Base-by-base conservation (phyloP, 2,888 invertebrate species). In the Rhodophaea formosa region DNA sequence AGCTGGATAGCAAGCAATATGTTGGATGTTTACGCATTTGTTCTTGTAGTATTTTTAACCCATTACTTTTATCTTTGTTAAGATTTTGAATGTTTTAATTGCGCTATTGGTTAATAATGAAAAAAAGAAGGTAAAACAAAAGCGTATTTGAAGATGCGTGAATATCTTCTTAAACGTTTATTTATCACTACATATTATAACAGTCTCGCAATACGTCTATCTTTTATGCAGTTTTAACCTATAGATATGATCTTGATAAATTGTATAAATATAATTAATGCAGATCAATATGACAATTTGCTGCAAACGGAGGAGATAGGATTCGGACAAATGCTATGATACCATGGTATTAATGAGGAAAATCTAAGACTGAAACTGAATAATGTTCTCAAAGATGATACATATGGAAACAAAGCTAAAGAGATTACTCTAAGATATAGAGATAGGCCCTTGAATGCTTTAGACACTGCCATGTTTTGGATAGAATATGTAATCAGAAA, bases 401-500 rank as follows among this genome's bases (percentile, higher is more conserved):
- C 74, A 0, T 91, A 82, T 62, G 75, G 64, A 49, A 66, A 60
- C 1, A 88, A 77, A 16, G 86, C 92, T 0, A 75, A 83, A 62
- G 71, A 76, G 56, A 69, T 92, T 23, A 90, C 93, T 0, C 62
- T 64, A 10, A 77, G 91, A 39, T 93, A 92, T 66, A 89, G 85
- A 63, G 93, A 93, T 71, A 86, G 93, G 51, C 93, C 93, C 0
- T 70, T 92, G 77, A 81, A 72, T 30, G 84, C 93, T 0, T 72
- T 88, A 46, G 86, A 93, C 54, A 90, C 86, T 0, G 92, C 92
- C 0, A 76, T 92, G 59, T 93, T 77, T 68, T 93, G 93, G 93
- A 83, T 92, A 8, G 92, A 93, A 62, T 93, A 93, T 67, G 88
- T 93, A 0, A 78, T 93, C 1, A 84, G 93, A 47, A 80, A 93